Conservation (phyloP, 2,113 vertebrate genomes). For the Muntiacus reevesi region DNA sequence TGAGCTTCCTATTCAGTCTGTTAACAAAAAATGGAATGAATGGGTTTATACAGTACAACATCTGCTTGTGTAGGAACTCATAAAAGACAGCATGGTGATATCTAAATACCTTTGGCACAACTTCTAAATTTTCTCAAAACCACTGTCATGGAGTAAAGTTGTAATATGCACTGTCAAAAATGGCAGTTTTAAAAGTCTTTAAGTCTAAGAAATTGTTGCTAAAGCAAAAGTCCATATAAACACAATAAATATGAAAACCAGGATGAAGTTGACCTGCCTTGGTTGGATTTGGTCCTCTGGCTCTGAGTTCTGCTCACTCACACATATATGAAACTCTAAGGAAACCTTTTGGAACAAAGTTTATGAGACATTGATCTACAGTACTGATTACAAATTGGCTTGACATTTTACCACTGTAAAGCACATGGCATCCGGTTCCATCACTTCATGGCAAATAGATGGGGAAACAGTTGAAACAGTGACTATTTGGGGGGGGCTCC, state of each 20-base stretch:
- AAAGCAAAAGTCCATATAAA: neutral
- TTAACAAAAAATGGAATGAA: neutral
- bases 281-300: neutral
- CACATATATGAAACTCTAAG: neutral
- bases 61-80: neutral
- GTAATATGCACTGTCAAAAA: neutral
- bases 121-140: neutral
- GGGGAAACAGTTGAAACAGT: neutral
- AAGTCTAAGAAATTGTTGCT: neutral
- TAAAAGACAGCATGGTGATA: neutral
- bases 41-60: neutral
- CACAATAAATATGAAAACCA: neutral
- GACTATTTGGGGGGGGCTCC: neutral
- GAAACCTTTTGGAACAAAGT: neutral
- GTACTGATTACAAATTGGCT: neutral
- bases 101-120: neutral
- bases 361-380: neutral
- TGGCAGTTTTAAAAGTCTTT: neutral
- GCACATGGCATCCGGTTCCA: neutral
- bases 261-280: neutral
- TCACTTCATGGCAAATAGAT: neutral
- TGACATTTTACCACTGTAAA: neutral
- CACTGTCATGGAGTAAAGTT: neutral
- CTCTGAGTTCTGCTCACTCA: neutral
- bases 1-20: neutral